Evolutionary conservation across 2,797 vertebrate species (phyloP).

Genomic region (Paedocypris micromegethes): DNA sequence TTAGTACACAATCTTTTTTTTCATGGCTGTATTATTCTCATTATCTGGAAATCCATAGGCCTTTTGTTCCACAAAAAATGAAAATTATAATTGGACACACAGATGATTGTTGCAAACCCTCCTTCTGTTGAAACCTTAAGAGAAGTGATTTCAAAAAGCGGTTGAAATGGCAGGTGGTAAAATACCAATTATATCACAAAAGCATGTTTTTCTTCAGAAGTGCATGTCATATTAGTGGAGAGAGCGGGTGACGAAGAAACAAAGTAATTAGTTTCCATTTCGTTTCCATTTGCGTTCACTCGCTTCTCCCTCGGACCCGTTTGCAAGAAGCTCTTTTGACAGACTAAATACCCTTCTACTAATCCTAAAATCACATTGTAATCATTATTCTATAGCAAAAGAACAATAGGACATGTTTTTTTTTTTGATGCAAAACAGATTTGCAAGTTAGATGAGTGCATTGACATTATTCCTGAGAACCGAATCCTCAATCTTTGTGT

Average conservation of each 20-base stretch:
- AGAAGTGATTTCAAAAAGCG: conserved; percentile 43
- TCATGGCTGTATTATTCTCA: conserved; percentile 32
- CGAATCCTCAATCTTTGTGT: no score
- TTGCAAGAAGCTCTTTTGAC: conserved; percentile 4
- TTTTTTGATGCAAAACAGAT: not conserved
- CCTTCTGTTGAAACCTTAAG: conserved; percentile 29
- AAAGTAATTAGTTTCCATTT: conserved; percentile 59
- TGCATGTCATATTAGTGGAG: conserved; percentile 59
- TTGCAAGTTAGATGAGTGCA: no score
- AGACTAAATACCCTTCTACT: not conserved
- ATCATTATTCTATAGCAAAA: no score
- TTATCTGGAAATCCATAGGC: conserved; percentile 17
- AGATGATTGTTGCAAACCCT: conserved; percentile 48
- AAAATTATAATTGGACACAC: conserved; percentile 49
- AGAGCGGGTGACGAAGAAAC: conserved; percentile 59
- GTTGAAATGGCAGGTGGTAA: conserved; percentile 61
- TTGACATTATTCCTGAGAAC: no score
- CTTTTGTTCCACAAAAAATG: conserved; percentile 25
- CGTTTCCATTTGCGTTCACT: conserved; percentile 8
- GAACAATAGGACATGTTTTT: not conserved
- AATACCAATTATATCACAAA: conserved; percentile 66
- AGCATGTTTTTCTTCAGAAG: conserved; percentile 59
- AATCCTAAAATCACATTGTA: no score
- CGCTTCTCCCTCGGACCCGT: not conserved
- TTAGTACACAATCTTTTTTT: conserved; percentile 3